Base-by-base conservation (phyloP, 2,113 vertebrate species). In the Hypomesus transpacificus region DNA sequence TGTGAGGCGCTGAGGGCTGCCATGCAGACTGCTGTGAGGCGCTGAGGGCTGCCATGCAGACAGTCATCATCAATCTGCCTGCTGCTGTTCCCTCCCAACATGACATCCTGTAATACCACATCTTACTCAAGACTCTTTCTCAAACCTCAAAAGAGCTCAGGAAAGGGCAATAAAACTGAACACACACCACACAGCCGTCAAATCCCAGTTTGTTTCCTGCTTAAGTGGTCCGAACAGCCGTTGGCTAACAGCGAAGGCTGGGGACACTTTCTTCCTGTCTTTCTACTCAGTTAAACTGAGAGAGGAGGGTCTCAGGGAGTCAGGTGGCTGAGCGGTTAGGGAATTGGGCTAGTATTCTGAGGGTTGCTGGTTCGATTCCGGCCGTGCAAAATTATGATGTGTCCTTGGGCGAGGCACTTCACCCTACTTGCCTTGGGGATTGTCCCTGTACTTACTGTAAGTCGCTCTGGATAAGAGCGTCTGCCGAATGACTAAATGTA, bases 71-170 rank as follows among this genome's bases (percentile, higher is more conserved):
- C 34, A 9, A 8, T n/a, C 17, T 46, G 39, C 46, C 62, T 65
- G 34, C 62, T n/a, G 39, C 4, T 34, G 9, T 65, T 65, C 34
- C 31, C 20, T 65, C 62, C 24, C 31, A 18, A 21, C 31, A 34
- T 16, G 62, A 46, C 62, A 65, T 34, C 62, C 62, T 39, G 62
- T 65, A 65, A 65, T 46, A 31, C 60, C 60, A 62, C 34, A 18
- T 39, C 34, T 64, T 64, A 39, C 62, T 46, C 62, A 14, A 65
- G 31, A 34, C 62, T 61, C 28, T n/a, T n/a, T n/a, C n/a, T n/a
- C n/a, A 64, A 64, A 64, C 62, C 62, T 46, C 62, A 46, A 20
- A 14, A 46, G 28, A 65, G 62, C 34, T 65, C 34, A 65, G 62
- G 31, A 20, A 34, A 65, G 31, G 62, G 28, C 14, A 21, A 46